Evolutionary conservation across 2,113 vertebrate genomes (phyloP).

Genomic region (Etia nguti): DNA sequence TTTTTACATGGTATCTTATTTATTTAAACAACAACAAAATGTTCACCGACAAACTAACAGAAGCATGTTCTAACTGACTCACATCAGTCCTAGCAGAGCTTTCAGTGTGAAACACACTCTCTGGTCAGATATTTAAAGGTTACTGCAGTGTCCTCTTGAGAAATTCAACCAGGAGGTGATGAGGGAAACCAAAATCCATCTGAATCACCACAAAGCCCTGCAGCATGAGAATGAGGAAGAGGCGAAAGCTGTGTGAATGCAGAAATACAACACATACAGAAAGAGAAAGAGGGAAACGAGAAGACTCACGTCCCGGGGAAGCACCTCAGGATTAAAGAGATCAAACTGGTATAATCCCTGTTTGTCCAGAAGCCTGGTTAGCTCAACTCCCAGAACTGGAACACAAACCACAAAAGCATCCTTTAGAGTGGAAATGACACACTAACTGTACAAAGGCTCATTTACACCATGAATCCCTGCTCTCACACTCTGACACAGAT

Average conservation of each 20-base stretch:
- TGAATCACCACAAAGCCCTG: conserved; percentile 79
- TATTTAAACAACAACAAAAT: not conserved
- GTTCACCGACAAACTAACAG: not conserved
- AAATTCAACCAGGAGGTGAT: conserved; percentile 79
- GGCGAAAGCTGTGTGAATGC: not conserved
- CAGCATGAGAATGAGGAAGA: not conserved
- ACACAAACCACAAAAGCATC: not conserved
- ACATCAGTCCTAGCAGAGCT: not conserved
- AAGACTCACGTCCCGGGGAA: conserved; percentile 70
- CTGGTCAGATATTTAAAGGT: accelerated
- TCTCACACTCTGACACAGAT: not conserved
- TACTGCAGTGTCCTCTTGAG: conserved; percentile 69
- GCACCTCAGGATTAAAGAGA: conserved; percentile 75
- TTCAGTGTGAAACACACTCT: not conserved
- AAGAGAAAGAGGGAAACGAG: not conserved
- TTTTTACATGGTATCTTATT: not conserved
- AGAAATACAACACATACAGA: not conserved
- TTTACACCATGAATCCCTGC: not conserved
- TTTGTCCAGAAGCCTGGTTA: conserved; percentile 77
- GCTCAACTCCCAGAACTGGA: conserved; percentile 69
- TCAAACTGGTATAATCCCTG: conserved; percentile 77
- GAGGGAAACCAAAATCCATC: conserved; percentile 83
- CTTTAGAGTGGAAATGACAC: not conserved
- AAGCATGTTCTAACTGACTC: not conserved
- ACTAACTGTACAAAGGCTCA: not conserved